A percentile compares a stretch with the other conserved stretches of the same genome.
Evolutionary conservation across 2,888 invertebrate species (phyloP).

Genomic region (Hyposoter dolosus): DNA sequence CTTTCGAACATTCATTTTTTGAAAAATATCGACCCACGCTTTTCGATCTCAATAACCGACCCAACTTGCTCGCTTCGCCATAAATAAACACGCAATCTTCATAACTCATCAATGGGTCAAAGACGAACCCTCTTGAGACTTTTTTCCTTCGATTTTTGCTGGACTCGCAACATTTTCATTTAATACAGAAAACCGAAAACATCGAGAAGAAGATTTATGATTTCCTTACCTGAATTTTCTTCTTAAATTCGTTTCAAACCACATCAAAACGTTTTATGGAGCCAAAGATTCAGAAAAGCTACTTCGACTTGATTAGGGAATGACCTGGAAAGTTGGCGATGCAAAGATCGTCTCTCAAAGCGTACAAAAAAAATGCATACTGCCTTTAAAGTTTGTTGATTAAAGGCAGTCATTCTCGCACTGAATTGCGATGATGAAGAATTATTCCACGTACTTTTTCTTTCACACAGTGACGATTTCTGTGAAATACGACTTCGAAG

Average conservation of each 20-base stretch:
- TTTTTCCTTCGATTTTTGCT: conserved; percentile 70
- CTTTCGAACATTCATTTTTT: conserved; percentile 69
- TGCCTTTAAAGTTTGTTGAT: not conserved
- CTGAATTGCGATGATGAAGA: not conserved
- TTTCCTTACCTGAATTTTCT: not conserved
- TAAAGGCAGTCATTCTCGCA: not conserved
- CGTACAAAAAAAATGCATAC: too few relatives aligned
- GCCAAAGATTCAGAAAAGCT: not conserved
- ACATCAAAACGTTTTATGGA: not conserved
- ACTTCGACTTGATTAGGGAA: not conserved
- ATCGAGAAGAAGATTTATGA: not conserved
- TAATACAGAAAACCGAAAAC: conserved; percentile 10
- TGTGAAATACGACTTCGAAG: not conserved
- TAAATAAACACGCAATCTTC: conserved; percentile 71
- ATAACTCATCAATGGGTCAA: conserved; percentile 73
- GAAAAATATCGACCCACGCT: conserved; percentile 54
- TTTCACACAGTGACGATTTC: not conserved
- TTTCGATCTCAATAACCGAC: conserved; percentile 30
- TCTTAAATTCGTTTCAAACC: not conserved
- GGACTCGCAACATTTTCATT: conserved; percentile 70
- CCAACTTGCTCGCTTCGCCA: conserved; percentile 21
- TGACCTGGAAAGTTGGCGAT: not conserved
- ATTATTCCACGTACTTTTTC: conserved; percentile 1
- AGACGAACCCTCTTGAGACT: not conserved
- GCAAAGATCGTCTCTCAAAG: not conserved